A percentile compares a stretch with the other conserved stretches of the same genome.
phyloP scores from a whole-genome alignment of 2,797 vertebrate genomes.

The Dromococcyx pavoninus region DNA sequence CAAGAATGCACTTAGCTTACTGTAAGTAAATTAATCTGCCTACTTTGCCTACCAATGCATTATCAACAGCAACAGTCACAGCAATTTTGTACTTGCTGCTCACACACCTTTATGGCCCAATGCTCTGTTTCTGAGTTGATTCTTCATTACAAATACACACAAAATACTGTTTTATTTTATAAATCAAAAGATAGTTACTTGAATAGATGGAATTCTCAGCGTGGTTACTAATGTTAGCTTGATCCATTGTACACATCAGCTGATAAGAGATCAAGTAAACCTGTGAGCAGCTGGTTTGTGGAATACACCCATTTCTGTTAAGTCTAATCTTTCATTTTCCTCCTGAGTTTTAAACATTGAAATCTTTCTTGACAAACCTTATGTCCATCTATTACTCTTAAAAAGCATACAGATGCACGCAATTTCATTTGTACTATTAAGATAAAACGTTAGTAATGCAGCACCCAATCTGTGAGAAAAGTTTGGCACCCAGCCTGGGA shows the following conservation, averaged over 20 bases:
- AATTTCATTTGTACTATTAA: constrained; percentile 47
- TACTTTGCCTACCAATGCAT: constrained; percentile 87
- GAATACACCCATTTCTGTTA: constrained; percentile 32
- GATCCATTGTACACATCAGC: neutral
- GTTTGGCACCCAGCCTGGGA: constrained; percentile 20
- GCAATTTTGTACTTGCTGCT: constrained; percentile 77
- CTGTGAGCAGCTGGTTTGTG: constrained; percentile 27
- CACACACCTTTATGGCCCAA: constrained; percentile 74
- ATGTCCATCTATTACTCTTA: constrained; percentile 31
- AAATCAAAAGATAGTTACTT: neutral
- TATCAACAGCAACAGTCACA: constrained; percentile 80
- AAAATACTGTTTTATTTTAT: neutral
- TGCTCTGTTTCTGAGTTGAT: constrained; percentile 24
- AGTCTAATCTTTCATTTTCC: constrained; percentile 35
- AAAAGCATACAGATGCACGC: constrained; percentile 33
- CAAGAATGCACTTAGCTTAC: constrained; percentile 98
- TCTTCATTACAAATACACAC: neutral
- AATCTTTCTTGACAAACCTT: constrained; percentile 52
- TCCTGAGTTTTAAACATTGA: constrained; percentile 48
- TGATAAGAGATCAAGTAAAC: constrained; percentile 10
- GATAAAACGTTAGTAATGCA: constrained; percentile 13
- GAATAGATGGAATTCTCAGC: neutral
- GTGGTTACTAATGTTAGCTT: neutral
- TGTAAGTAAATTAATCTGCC: constrained; percentile 91
- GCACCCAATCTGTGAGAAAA: constrained; percentile 24